These are phyloP conservation scores for Mylabris sibirica DNA, from an alignment of 2,888 invertebrate species.

Conservation along the genomic window DNA sequence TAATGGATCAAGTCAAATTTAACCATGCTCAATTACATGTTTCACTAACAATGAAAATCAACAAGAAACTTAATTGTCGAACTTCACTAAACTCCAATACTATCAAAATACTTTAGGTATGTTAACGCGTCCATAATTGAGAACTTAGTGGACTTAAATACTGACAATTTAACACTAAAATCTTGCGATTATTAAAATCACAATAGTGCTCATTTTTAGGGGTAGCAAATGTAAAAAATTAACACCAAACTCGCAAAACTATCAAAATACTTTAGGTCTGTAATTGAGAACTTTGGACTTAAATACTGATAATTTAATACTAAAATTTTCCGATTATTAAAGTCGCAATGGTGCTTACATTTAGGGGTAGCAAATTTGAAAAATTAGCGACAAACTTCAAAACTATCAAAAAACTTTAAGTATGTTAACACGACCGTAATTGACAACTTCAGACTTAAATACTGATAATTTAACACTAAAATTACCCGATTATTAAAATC, in stretches of 20 bases:
- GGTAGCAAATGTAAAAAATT: too few relatives aligned
- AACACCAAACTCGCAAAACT: conserved; percentile 5
- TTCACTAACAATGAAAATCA: conserved; percentile 14
- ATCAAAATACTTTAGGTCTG: conserved; percentile 1
- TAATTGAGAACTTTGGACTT: not conserved
- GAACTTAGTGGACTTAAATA: not conserved
- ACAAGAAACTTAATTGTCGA: conserved; percentile 24
- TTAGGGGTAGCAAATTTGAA: too few relatives aligned
- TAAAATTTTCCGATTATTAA: not conserved
- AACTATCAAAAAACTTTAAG: not conserved
- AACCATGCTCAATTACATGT: too few relatives aligned
- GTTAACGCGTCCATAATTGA: conserved; percentile 13
- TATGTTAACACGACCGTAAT: too few relatives aligned
- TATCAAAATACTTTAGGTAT: conserved; percentile 6
- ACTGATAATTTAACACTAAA: not conserved
- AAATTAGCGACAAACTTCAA: not conserved
- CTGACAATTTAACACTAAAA: not conserved
- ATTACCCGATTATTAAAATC: not conserved
- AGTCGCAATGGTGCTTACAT: too few relatives aligned
- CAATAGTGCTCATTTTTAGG: too few relatives aligned
- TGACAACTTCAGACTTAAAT: not conserved
- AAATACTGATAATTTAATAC: not conserved
- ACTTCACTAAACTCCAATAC: conserved; percentile 12
- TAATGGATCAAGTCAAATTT: too few relatives aligned
- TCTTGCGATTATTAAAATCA: not conserved